Conservation (phyloP, 2,797 vertebrate genomes). For the Urocyon cinereoargenteus region DNA sequence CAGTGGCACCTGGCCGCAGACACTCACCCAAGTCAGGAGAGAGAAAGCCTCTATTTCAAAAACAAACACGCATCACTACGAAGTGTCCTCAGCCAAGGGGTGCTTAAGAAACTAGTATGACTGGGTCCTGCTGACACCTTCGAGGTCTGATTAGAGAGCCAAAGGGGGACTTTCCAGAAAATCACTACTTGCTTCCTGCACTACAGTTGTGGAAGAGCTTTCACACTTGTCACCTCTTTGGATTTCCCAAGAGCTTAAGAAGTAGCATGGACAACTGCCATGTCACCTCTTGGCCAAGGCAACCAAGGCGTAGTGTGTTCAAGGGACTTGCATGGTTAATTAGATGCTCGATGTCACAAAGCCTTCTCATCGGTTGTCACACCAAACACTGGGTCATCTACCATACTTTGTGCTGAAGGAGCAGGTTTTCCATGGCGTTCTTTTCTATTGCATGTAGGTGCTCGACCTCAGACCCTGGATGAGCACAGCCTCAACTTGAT, state of each 20-base stretch:
- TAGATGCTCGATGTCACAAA: neutral
- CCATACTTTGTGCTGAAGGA: neutral
- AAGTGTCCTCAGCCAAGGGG: neutral
- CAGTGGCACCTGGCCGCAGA: accelerated
- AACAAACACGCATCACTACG: accelerated
- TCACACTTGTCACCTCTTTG: accelerated
- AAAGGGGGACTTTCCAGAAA: no score
- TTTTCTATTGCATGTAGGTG: neutral
- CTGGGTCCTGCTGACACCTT: no score
- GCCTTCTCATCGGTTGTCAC: neutral
- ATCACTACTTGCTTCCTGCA: accelerated
- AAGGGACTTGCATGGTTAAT: neutral
- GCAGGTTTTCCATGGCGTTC: neutral
- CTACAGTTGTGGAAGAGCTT: neutral
- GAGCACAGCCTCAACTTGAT: neutral
- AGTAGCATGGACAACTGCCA: neutral
- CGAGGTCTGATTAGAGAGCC: neutral
- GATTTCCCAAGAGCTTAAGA: neutral
- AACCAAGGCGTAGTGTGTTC: no score
- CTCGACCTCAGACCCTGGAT: neutral
- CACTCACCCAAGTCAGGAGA: accelerated
- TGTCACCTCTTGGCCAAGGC: neutral
- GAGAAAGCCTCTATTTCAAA: no score
- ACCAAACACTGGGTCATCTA: neutral
- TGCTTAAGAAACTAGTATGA: accelerated